Percentiles rank a stretch among this genome's conserved stretches.
Evolutionary conservation across 2,113 vertebrate genomes (phyloP).

Genomic region (Patagioenas fasciata): DNA sequence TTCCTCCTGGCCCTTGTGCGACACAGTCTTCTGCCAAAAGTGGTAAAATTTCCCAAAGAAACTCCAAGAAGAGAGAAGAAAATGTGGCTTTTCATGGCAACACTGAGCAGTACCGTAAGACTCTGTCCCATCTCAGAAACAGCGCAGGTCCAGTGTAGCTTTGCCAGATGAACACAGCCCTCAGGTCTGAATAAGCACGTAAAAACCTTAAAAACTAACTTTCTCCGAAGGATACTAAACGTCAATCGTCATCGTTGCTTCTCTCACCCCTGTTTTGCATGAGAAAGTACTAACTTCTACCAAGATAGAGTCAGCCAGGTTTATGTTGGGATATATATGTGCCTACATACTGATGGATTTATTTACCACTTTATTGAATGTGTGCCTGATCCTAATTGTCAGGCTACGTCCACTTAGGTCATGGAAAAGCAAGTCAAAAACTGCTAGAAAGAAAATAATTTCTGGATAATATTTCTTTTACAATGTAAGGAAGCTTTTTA

Average conservation of each 20-base stretch:
- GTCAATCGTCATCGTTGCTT: neutral
- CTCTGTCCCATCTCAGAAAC: neutral
- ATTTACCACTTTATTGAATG: neutral
- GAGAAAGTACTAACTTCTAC: neutral
- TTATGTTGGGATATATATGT: fast-evolving
- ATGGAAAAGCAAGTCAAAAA: neutral
- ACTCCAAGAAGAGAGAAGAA: neutral
- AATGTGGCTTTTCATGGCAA: neutral
- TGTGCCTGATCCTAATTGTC: neutral
- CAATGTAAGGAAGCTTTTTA: neutral
- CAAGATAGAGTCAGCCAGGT: neutral
- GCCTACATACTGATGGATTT: neutral
- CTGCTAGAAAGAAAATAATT: neutral
- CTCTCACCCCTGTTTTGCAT: neutral
- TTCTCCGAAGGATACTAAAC: neutral
- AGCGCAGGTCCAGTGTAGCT: neutral
- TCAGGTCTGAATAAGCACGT: neutral
- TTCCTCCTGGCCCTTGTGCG: neutral
- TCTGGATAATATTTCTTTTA: neutral
- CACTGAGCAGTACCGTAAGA: neutral
- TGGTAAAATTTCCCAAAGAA: neutral
- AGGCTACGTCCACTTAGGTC: neutral
- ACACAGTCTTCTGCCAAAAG: fast-evolving
- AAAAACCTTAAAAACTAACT: neutral
- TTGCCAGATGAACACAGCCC: neutral